These are phyloP conservation scores for Plagodis pulveraria DNA, from an alignment of 2,888 invertebrate genomes.

Conservation along the genomic window DNA sequence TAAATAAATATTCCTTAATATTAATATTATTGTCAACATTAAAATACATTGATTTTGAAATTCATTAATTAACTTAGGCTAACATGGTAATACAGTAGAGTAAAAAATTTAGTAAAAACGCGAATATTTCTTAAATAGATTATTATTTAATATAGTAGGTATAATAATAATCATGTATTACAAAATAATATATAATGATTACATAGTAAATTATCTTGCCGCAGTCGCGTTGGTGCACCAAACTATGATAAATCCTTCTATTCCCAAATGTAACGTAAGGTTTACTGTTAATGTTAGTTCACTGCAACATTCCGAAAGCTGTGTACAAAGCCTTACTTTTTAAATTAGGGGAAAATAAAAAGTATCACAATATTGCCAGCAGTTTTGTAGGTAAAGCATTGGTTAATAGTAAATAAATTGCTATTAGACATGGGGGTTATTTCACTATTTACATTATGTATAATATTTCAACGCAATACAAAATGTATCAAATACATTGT, in stretches of 20 bases:
- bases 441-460: slow-evolving; percentile 73
- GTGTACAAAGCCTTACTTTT: slow-evolving; percentile 80
- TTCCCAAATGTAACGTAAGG: slow-evolving; percentile 53
- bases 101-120: slow-evolving; percentile 33
- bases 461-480: slow-evolving; percentile 34
- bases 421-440: slow-evolving; percentile 53
- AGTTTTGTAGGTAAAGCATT: slow-evolving; percentile 68
- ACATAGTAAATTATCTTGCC: slow-evolving; percentile 19
- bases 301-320: slow-evolving; percentile 84
- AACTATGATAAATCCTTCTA: slow-evolving; percentile 39
- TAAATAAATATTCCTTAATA: slow-evolving; percentile 72
- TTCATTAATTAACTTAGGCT: slow-evolving; percentile 23
- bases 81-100: slow-evolving; percentile 30
- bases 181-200: slow-evolving; percentile 15
- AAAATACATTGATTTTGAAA: slow-evolving; percentile 36
- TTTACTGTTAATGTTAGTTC: slow-evolving; percentile 75
- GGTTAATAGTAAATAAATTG: slow-evolving; percentile 67
- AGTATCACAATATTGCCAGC: slow-evolving; percentile 76
- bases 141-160: slow-evolving; percentile 5
- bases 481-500: slow-evolving; percentile 42
- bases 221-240: slow-evolving; percentile 61
- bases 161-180: slow-evolving; percentile 22
- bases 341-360: slow-evolving; percentile 64
- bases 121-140: slow-evolving; percentile 22
- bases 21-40: slow-evolving; percentile 58